Conservation (phyloP, 2,888 invertebrate species). For the Lepas anatifera region DNA sequence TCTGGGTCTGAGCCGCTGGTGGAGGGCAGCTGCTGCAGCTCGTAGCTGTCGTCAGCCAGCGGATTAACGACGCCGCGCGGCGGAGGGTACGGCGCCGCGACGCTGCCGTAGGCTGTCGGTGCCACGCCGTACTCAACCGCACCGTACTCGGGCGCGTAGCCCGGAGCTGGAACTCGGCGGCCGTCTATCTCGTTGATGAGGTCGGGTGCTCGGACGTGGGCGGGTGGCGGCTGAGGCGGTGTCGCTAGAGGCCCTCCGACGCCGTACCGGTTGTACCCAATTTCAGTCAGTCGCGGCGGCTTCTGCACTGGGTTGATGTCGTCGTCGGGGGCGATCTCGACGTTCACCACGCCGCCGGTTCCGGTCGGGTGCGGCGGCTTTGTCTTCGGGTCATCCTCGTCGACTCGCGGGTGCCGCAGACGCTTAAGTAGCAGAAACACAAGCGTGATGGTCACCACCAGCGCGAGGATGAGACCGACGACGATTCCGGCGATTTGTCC, state of each 20-base stretch:
- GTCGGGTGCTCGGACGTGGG: background rate
- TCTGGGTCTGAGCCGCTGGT: background rate
- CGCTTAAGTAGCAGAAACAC: slow-evolving; percentile 18
- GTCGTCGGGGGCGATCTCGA: slow-evolving; percentile 8
- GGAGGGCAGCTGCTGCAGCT: background rate
- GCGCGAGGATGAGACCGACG: slow-evolving; percentile 21
- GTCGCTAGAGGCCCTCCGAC: background rate
- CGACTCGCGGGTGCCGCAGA: background rate
- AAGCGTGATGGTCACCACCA: slow-evolving; percentile 18
- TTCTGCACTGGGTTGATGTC: slow-evolving; percentile 24
- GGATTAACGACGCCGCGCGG: background rate
- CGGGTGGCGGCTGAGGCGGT: background rate
- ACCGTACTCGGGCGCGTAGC: background rate
- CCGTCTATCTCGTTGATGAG: slow-evolving; percentile 12
- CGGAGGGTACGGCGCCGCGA: background rate
- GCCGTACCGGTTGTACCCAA: slow-evolving; percentile 3
- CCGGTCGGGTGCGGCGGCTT: slow-evolving; percentile 20
- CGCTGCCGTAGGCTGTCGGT: background rate
- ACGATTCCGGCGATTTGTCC: slow-evolving; percentile 23
- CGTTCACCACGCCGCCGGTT: background rate
- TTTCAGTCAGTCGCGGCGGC: slow-evolving; percentile 23
- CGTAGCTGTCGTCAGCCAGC: slow-evolving; percentile 12
- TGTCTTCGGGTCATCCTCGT: background rate
- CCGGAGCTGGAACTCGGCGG: background rate
- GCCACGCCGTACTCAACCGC: background rate